Base-by-base conservation (phyloP, 2,888 invertebrate species). In the Ochropacha duplaris region DNA sequence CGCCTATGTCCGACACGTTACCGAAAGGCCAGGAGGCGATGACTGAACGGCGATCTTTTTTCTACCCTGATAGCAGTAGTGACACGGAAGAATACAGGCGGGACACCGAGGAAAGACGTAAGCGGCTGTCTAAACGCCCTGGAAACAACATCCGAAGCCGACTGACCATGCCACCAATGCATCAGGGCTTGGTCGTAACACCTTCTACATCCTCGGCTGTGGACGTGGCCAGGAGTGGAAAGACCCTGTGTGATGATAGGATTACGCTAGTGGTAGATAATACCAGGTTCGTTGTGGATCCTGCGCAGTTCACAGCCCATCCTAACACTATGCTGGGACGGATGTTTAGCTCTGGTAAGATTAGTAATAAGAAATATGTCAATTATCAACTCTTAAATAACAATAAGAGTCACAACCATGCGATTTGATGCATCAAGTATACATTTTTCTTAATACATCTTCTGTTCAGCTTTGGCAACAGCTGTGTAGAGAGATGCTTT, bases 251-350 rank as follows among this genome's bases (percentile, higher is more conserved):
- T 57, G 96, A 96, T 57, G 97, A 97, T 72, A 92, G 97, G 59
- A 96, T 99, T 57, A 98, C 98, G 2, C 94, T 99, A 54, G 96
- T 99, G n/a, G 99, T 99, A 14, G 99, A 99, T 81, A 98, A 97
- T 76, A 99, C 99, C 0, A 94, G 98, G 66, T 91, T 91, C 61
- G 96, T 99, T 51, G 96, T 99, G 22, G 99, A 99, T 86, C 97
- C 98, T 6, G 96, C 97, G 1, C 94, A 99, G 63, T 98, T 99
- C 79, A 96, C 97, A 11, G 97, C 97, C 2, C 98, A 99, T 88
- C 99, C 99, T 0, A 99, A 99, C 83, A 99, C 99, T 0, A 99
- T 99, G 99, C 93, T 99, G 34, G 99, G 99, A n/a, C 95, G 98
- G 73, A 99, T 99, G 99, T 99, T 99, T 78, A 97, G 98, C 81